Conservation (phyloP, 2,888 invertebrate genomes). For the Drosophila aldrichi region DNA sequence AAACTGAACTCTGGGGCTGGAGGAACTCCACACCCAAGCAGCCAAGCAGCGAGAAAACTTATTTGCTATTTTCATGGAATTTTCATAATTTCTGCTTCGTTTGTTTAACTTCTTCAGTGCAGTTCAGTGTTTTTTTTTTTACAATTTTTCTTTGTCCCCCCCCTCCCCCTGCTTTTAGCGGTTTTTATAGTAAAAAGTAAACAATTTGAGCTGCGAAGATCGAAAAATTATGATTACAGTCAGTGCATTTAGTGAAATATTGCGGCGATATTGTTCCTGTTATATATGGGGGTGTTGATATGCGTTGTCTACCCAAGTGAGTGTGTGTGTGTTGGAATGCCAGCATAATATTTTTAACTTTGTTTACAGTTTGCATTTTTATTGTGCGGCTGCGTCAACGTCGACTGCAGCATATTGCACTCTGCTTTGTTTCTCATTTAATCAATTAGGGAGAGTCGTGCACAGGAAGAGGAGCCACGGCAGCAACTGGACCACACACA, state of each 20-base stretch:
- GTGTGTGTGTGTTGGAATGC: constrained; percentile 47
- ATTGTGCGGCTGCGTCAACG: constrained; percentile 73
- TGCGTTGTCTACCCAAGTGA: constrained; percentile 11
- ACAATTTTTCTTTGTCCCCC: constrained; percentile 19
- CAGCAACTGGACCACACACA: constrained; percentile 64
- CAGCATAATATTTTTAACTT: constrained; percentile 77
- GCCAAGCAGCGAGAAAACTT: constrained; percentile 68
- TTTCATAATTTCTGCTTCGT: constrained; percentile 79
- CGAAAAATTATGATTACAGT: constrained; percentile 49
- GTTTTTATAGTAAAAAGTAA: constrained; percentile 74
- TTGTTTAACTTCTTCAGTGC: constrained; percentile 35
- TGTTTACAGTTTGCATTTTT: constrained; percentile 81
- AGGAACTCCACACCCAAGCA: constrained; percentile 16
- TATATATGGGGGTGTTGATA: constrained; percentile 27
- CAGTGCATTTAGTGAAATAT: constrained; percentile 42
- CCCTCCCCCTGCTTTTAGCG: constrained; percentile 60
- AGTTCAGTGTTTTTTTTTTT: constrained; percentile 20
- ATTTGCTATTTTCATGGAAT: constrained; percentile 81
- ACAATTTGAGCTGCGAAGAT: constrained; percentile 55
- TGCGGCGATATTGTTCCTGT: constrained; percentile 39
- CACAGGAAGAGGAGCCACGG: not conserved
- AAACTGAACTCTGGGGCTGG: constrained; percentile 19
- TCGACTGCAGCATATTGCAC: constrained; percentile 42
- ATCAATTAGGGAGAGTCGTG: constrained; percentile 68
- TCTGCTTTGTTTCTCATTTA: constrained; percentile 69